These are phyloP conservation scores for Chlorospingus semifuscus DNA, from an alignment of 2,797 vertebrate species.

Conservation along the genomic window DNA sequence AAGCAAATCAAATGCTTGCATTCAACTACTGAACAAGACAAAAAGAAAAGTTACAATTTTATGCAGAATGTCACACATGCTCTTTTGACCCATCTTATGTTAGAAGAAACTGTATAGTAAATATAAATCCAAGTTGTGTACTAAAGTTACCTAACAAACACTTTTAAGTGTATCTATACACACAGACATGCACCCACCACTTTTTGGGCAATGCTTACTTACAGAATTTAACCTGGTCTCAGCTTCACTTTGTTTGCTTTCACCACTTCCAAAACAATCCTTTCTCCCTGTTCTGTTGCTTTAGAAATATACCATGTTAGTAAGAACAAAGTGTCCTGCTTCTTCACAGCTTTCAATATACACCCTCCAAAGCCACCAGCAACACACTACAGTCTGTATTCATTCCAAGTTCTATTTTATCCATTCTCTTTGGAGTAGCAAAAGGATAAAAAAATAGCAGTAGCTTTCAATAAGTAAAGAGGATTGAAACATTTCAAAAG, in stretches of 20 bases:
- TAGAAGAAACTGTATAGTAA: neutral
- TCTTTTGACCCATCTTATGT: neutral
- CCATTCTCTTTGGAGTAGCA: neutral
- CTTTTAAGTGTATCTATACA: neutral
- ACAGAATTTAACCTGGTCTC: neutral
- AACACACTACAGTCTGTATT: neutral
- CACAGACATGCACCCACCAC: neutral
- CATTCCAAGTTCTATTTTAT: neutral
- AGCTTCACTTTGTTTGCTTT: conserved; percentile 10
- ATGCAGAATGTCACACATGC: neutral
- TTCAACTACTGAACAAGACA: neutral
- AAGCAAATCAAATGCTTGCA: neutral
- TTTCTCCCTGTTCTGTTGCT: neutral
- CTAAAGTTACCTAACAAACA: neutral
- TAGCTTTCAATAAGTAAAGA: neutral
- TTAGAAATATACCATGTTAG: neutral
- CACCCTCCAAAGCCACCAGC: neutral
- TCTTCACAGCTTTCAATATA: neutral
- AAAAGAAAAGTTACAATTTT: neutral
- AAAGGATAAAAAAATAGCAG: neutral
- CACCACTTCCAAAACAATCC: conserved; percentile 18
- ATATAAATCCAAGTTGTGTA: neutral
- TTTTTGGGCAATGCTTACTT: neutral
- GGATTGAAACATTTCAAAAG: neutral
- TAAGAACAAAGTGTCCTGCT: neutral